Base-by-base conservation (phyloP, 2,113 vertebrate genomes). In the Upupa epops region DNA sequence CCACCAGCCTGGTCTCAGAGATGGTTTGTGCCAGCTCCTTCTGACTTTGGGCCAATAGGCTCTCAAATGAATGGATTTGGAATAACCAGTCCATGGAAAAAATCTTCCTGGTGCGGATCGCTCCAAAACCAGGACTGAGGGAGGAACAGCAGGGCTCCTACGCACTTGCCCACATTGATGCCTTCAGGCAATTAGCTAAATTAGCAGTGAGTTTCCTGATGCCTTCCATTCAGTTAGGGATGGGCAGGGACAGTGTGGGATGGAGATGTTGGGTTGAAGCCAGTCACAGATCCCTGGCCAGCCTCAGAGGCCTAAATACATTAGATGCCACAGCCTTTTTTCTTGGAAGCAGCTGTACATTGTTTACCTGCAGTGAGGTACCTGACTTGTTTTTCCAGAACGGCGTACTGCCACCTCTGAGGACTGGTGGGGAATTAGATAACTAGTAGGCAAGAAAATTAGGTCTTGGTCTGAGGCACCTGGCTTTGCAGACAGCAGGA, bases 1-100 rank as follows among this genome's bases (percentile, higher is more conserved):
- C 89, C 92, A 87, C 58, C 82, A 95, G 66, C 42, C 78, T 79
- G 45, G 45, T 60, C 81, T 80, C n/a, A 13, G 46, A 77, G 42
- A 9, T 68, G n/a, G 15, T 32, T 86, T 78, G 40, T 91, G 80
- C 73, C 94, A 95, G 18, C 70, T 86, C 9, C 54, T 83, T 61
- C 63, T 72, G 83, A 90, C 70, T 65, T 84, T 73, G 31, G 25
- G 61, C 88, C 86, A 92, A 72, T 66, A 49, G 59, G 18, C 32
- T 88, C 66, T 65, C 46, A 51, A 91, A 72, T 90, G 31, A 93
- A 82, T 82, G n/a, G 26, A 5, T 56, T 79, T 83, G 84, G 77
- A 86, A 73, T 76, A 89, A 79, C 34, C 31, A 93, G 42, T 14
- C 51, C 14, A 42, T 61, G 45, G 32, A 81, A 86, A 46, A 73